These are phyloP conservation scores for Myathropa florea DNA, from an alignment of 2,888 invertebrate genomes.

Conservation along the genomic window DNA sequence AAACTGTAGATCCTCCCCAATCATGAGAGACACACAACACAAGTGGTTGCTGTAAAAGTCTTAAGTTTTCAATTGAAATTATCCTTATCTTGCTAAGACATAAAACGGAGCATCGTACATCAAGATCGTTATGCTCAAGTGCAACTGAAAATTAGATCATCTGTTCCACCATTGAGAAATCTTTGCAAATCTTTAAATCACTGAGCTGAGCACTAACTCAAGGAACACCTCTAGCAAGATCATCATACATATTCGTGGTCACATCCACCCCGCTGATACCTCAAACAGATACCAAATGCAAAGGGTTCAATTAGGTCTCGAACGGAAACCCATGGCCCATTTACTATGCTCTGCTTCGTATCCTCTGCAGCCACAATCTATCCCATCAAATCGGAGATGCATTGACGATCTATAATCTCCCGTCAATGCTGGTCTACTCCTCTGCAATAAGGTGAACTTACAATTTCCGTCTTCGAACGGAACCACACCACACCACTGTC, in stretches of 20 bases:
- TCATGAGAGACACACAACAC: no score
- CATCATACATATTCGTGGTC: no score
- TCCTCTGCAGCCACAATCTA: background rate
- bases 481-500: constrained; percentile 40
- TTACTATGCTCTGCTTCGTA: background rate
- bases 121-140: background rate
- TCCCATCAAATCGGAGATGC: background rate
- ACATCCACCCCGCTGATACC: background rate
- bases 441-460: constrained; percentile 38
- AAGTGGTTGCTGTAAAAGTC: no score
- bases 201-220: background rate
- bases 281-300: background rate
- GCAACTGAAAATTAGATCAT: no score
- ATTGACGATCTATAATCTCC: constrained; percentile 22
- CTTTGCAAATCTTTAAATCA: background rate
- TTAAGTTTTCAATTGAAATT: no score
- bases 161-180: background rate
- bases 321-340: background rate
- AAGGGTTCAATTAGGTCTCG: background rate
- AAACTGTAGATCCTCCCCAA: no score
- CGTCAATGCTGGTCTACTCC: constrained; percentile 2
- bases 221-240: background rate
- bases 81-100: no score
- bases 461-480: constrained; percentile 49
- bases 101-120: background rate